Evolutionary conservation across 2,888 invertebrate species (phyloP).

Genomic region (Leptarthrus brevirostris): DNA sequence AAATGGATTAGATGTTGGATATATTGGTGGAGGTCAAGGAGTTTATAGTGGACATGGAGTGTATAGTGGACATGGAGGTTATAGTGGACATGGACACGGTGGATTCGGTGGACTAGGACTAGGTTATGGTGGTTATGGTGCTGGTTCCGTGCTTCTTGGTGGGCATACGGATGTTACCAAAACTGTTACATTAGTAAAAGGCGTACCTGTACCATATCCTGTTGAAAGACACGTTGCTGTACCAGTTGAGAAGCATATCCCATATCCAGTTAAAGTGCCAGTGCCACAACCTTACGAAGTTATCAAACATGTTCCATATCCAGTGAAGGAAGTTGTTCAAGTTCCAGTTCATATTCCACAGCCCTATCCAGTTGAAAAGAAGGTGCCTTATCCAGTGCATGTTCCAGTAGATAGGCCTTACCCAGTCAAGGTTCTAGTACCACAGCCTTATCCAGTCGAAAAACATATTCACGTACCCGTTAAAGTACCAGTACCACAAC

Average conservation of each 20-base stretch:
- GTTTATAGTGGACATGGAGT: conserved; percentile 69
- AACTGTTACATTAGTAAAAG: conserved; percentile 79
- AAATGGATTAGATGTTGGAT: conserved; percentile 80
- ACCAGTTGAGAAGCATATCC: conserved; percentile 74
- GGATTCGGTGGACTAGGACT: conserved; percentile 64
- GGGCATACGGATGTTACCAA: conserved; percentile 72
- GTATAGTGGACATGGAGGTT: conserved; percentile 64
- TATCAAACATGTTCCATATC: conserved; percentile 72
- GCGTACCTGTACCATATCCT: conserved; percentile 78
- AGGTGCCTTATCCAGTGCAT: conserved; percentile 70
- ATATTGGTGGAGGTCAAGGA: conserved; percentile 74
- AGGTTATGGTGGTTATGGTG: conserved; percentile 61
- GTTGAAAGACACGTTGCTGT: conserved; percentile 74
- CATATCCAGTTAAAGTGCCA: conserved; percentile 70
- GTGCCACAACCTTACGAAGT: conserved; percentile 64
- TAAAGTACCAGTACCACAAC: conserved; percentile 69
- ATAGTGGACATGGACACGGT: conserved; percentile 63
- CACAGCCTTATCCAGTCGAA: conserved; percentile 79
- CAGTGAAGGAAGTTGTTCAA: conserved; percentile 74
- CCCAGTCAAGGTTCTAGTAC: conserved; percentile 75
- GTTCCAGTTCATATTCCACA: conserved; percentile 74
- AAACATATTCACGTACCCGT: conserved; percentile 76
- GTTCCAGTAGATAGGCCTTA: conserved; percentile 76
- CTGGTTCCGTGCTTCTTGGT: conserved; percentile 63
- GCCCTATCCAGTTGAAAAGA: conserved; percentile 73